These are phyloP conservation scores for Melanogrammus aeglefinus DNA, from an alignment of 2,797 vertebrate species.

Conservation along the genomic window DNA sequence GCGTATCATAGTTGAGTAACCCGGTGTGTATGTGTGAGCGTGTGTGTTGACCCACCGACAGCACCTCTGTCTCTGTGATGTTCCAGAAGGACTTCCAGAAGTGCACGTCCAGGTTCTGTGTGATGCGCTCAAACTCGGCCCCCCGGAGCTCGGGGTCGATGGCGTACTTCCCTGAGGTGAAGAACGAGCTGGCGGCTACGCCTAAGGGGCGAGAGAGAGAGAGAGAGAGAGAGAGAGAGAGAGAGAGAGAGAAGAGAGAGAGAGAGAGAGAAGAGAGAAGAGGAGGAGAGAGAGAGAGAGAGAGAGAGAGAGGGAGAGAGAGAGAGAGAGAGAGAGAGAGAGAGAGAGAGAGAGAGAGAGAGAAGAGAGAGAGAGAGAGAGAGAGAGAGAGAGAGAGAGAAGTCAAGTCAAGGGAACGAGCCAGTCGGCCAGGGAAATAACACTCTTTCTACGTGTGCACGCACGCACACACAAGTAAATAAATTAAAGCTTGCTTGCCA, in stretches of 20 bases:
- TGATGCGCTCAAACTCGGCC: constrained; percentile 85
- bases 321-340: background rate
- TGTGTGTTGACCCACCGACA: constrained; percentile 77
- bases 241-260: background rate
- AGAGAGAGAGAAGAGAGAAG: background rate
- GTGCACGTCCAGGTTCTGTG: constrained; percentile 87
- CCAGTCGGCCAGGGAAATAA: background rate
- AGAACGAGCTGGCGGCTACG: constrained; percentile 87
- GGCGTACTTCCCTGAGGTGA: constrained; percentile 87
- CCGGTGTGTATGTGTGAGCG: background rate
- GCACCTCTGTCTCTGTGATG: constrained; percentile 85
- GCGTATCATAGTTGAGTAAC: background rate
- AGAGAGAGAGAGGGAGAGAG: too few relatives aligned
- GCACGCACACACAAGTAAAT: background rate
- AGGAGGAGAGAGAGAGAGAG: background rate
- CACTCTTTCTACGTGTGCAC: background rate
- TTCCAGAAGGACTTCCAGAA: constrained; percentile 96
- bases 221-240: background rate
- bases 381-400: background rate
- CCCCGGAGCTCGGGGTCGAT: constrained; percentile 92
- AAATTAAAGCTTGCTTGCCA: background rate
- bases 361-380: background rate
- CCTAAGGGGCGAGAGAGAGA: constrained; percentile 61
- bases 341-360: background rate
- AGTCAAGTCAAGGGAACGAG: background rate